Conservation (phyloP, 1,140 invertebrate species). For the Microvelia longipes region DNA sequence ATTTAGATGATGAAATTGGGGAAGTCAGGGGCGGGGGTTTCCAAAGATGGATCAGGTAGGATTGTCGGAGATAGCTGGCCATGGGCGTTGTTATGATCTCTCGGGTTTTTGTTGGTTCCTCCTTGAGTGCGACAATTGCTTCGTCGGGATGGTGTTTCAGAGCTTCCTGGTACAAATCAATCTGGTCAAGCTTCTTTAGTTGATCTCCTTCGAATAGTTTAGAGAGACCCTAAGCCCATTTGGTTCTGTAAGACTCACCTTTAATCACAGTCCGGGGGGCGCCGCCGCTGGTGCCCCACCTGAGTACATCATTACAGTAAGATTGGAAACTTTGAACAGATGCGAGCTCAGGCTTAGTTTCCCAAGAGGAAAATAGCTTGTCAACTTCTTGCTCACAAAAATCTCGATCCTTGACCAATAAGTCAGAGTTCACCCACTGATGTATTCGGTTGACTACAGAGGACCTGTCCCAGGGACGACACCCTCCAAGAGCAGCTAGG, state of each 20-base stretch:
- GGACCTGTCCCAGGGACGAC: too few relatives aligned
- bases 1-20: neutral
- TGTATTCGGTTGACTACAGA: neutral
- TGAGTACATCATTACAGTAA: neutral
- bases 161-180: neutral
- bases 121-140: neutral
- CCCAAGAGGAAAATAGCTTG: neutral
- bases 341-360: neutral
- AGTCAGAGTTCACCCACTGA: neutral
- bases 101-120: neutral
- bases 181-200: neutral
- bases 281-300: neutral
- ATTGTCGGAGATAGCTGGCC: neutral
- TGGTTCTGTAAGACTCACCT: neutral
- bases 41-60: neutral
- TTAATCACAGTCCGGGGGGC: neutral
- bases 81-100: neutral
- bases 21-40: neutral
- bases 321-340: neutral
- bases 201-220: neutral
- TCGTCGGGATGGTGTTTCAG: neutral
- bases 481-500: neutral
- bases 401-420: neutral
- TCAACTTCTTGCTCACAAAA: neutral
- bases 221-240: neutral